Conservation (phyloP, 2,888 invertebrate species). For the Volucella inanis region DNA sequence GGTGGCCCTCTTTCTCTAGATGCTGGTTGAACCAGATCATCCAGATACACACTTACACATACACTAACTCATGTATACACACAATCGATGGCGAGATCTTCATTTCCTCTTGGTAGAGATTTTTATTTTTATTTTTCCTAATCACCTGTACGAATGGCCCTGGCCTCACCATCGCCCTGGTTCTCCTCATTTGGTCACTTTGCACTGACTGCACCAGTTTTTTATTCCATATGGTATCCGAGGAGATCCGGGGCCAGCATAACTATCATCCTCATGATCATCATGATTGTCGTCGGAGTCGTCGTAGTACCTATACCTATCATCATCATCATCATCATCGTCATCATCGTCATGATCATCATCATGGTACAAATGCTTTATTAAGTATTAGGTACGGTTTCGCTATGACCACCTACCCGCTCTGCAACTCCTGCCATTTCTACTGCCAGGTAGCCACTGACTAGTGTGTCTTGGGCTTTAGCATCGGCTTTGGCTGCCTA, state of each 20-base stretch:
- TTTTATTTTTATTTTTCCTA: conserved; percentile 39
- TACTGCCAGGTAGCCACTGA: neutral
- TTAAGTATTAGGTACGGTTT: conserved; percentile 61
- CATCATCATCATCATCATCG: conserved; percentile 1
- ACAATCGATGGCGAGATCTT: conserved; percentile 59
- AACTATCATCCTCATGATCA: conserved; percentile 28
- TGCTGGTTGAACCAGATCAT: conserved; percentile 72
- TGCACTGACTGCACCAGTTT: conserved; percentile 63
- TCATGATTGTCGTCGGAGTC: conserved; percentile 22
- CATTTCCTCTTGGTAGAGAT: conserved; percentile 48
- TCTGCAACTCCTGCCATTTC: neutral
- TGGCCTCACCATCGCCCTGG: conserved; percentile 6
- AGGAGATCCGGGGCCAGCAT: conserved; percentile 48
- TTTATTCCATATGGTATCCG: conserved; percentile 50
- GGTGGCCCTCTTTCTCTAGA: conserved; percentile 59
- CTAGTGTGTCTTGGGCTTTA: neutral
- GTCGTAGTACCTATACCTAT: conserved; percentile 6
- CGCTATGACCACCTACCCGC: conserved; percentile 43
- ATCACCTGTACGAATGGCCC: conserved; percentile 57
- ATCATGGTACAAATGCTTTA: conserved; percentile 46
- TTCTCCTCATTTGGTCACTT: conserved; percentile 35
- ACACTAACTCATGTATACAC: conserved; percentile 20
- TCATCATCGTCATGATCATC: conserved; percentile 28
- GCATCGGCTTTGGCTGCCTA: conserved; percentile 38
- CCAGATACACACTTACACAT: conserved; percentile 28